These are phyloP conservation scores for Rhadina sibilatrix DNA, from an alignment of 2,113 vertebrate species.

Conservation along the genomic window DNA sequence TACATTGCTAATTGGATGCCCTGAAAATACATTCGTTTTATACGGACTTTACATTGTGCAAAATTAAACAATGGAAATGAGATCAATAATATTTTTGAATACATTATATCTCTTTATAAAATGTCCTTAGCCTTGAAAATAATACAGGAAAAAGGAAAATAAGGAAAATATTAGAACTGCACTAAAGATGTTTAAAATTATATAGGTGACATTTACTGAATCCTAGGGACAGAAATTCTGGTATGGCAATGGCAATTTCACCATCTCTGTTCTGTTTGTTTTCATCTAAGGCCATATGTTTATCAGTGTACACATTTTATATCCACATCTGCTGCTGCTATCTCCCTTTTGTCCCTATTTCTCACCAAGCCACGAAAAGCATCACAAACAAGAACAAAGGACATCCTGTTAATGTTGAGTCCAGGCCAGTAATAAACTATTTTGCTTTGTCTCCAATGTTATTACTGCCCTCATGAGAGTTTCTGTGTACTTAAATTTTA, in stretches of 20 bases:
- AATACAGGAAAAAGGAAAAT: neutral
- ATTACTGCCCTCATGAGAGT: neutral
- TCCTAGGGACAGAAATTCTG: neutral
- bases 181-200: neutral
- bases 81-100: neutral
- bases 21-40: neutral
- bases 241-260: neutral
- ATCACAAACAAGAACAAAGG: neutral
- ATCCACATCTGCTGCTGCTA: conserved; percentile 3
- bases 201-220: neutral
- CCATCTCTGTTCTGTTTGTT: neutral
- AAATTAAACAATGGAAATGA: conserved; percentile 13
- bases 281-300: conserved; percentile 7
- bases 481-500: neutral
- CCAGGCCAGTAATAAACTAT: neutral
- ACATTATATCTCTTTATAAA: neutral
- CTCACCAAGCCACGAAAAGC: neutral
- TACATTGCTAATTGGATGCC: neutral
- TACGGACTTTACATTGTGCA: neutral
- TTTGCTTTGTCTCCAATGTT: neutral
- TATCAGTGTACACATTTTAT: conserved; percentile 32
- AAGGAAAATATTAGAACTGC: neutral
- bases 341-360: conserved; percentile 9
- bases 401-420: neutral
- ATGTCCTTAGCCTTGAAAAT: neutral